Percentiles rank a stretch among this genome's conserved stretches.
Conservation (phyloP, 2,113 vertebrate species). For the Chelonoidis abingdonii region DNA sequence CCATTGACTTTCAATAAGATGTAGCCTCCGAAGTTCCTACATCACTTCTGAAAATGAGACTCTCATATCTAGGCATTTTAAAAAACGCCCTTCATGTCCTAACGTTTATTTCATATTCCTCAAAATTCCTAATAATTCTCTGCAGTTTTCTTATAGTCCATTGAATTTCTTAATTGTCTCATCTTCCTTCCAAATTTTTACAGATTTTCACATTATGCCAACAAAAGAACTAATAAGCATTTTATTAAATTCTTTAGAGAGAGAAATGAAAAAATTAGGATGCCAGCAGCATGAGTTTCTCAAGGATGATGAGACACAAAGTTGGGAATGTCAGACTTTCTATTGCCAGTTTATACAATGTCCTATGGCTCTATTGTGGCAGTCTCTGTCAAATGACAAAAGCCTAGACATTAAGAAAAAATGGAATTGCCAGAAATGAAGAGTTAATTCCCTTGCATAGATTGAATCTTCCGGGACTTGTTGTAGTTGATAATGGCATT, state of each 20-base stretch:
- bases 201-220: not conserved
- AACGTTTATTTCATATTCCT: not conserved
- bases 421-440: not conserved
- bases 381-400: not conserved
- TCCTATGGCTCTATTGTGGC: not conserved
- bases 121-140: not conserved
- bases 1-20: not conserved
- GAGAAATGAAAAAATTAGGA: not conserved
- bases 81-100: not conserved
- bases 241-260: not conserved
- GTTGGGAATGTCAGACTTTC: not conserved
- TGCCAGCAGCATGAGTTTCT: not conserved
- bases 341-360: not conserved
- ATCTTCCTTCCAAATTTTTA: not conserved
- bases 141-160: not conserved
- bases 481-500: not conserved
- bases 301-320: not conserved
- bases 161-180: not conserved
- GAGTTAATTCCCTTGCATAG: not conserved
- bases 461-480: not conserved
- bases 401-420: rapidly evolving
- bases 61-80: not conserved
- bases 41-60: not conserved
- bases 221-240: not conserved
- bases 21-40: not conserved